Evolutionary conservation across 2,797 vertebrate genomes (phyloP).

Genomic region (Myotis pilosus): DNA sequence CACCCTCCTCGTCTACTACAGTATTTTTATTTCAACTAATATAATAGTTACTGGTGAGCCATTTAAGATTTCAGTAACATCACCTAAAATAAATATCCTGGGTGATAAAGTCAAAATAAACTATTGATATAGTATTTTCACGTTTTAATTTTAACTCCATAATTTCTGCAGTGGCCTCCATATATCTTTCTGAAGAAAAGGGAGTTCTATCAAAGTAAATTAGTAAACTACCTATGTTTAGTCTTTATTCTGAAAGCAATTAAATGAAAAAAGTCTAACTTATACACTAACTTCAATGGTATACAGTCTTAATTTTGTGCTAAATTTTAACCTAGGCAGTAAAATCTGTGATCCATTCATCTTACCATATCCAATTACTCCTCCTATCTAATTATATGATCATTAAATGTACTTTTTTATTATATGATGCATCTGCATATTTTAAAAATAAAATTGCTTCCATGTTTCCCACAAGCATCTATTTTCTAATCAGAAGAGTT

Average conservation of each 20-base stretch:
- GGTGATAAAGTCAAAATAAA: slow-evolving; percentile 44
- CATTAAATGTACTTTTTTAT: slow-evolving; percentile 62
- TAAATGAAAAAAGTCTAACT: slow-evolving; percentile 11
- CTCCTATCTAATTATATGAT: slow-evolving; percentile 70
- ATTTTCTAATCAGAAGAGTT: slow-evolving; percentile 65
- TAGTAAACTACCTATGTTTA: slow-evolving; percentile 36
- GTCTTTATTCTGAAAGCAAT: slow-evolving; percentile 50
- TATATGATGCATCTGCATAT: slow-evolving; percentile 38
- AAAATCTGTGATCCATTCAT: slow-evolving; percentile 59
- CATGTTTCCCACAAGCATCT: slow-evolving; percentile 60
- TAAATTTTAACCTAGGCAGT: slow-evolving; percentile 59
- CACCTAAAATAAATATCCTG: background rate
- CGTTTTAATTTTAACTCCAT: slow-evolving; percentile 37
- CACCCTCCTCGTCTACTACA: background rate
- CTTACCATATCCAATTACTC: slow-evolving; percentile 47
- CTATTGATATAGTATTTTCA: background rate
- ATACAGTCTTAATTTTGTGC: slow-evolving; percentile 47
- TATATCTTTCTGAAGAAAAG: slow-evolving; percentile 20
- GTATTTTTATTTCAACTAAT: slow-evolving; percentile 42
- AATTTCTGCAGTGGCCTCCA: background rate
- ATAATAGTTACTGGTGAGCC: background rate
- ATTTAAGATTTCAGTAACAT: slow-evolving; percentile 8
- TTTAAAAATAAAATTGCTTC: slow-evolving; percentile 66
- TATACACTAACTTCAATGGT: background rate
- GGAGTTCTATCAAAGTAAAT: slow-evolving; percentile 31